Base-by-base conservation (phyloP, 2,797 vertebrate genomes). In the Nannoperca obscura region DNA sequence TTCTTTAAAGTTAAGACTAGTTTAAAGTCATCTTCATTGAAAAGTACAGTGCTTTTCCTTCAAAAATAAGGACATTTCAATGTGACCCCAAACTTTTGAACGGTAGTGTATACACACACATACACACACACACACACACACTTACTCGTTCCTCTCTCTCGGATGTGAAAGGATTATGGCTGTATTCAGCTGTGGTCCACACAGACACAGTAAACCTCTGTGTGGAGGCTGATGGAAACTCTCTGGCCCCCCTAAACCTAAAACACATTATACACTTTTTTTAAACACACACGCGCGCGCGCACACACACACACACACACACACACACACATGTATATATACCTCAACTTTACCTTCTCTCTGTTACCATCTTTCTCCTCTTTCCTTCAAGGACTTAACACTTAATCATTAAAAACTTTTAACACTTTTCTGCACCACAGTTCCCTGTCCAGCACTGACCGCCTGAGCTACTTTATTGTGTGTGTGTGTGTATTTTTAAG, bases 371-470 rank as follows among this genome's bases (percentile, higher is more conserved):
- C 63, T 47, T 50, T 54, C 70, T 64, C 46, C 38, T 50, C 53
- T 72, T 74, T 62, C 72, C 71, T 84, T 87, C 74, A 74, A 87
- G 87, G 83, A 54, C 78, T 42, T 73, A 53, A 75, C 89, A 90
- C 89, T 86, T 90, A 86, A 92, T 90, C 86, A 89, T 89, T 91
- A 86, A 84, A 74, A 80, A 53, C 40, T 53, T 63, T 58, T 70
- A 71, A 86, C 61, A 66, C 71, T 66, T 80, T 60, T 76, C 6
- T 62, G 63, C 74, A 30, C 12, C 62, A 12, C 70, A 32, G 60
- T 50, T 70, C 64, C 68, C 38, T 6, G 19, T 77, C 24, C 63
- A 7, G 57, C 79, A 11, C 63, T 86, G 53, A 49, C 22, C 30
- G 63, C 64, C 76, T 49, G 7, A 32, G 72, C 67, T 73, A 17